phyloP scores from a whole-genome alignment of 2,888 invertebrate genomes.

The Eledona agricola region DNA sequence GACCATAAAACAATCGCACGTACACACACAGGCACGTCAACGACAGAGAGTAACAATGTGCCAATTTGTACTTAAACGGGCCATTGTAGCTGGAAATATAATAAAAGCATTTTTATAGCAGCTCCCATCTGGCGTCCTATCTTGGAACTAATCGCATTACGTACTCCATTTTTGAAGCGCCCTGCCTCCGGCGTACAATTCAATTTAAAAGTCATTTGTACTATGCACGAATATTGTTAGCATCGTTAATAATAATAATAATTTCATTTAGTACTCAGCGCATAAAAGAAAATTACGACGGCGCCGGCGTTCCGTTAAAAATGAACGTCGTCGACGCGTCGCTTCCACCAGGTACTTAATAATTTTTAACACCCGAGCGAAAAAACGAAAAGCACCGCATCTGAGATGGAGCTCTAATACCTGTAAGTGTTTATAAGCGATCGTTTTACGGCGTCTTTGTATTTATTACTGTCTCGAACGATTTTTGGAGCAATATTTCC shows the following conservation, averaged over 20 bases:
- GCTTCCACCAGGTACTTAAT: constrained; percentile 54
- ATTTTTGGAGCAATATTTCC: no score
- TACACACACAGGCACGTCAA: constrained; percentile 38
- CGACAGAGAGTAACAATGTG: constrained; percentile 55
- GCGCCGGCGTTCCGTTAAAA: constrained; percentile 48
- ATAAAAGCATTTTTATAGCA: constrained; percentile 61
- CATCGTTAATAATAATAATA: constrained; percentile 64
- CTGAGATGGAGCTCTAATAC: constrained; percentile 31
- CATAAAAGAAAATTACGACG: constrained; percentile 55
- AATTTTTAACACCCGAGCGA: constrained; percentile 53
- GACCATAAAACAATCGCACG: constrained; percentile 54
- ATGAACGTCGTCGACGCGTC: constrained; percentile 54
- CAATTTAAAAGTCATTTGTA: constrained; percentile 77
- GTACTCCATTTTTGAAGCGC: constrained; percentile 72
- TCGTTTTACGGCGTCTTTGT: no score
- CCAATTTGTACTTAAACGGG: constrained; percentile 59
- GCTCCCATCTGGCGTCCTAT: constrained; percentile 63
- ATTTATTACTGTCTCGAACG: constrained; percentile 12
- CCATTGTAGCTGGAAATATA: constrained; percentile 60
- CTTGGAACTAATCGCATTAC: constrained; percentile 71
- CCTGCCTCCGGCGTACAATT: constrained; percentile 64
- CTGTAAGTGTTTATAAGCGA: constrained; percentile 30
- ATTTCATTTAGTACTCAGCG: constrained; percentile 61
- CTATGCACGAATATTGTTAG: constrained; percentile 63
- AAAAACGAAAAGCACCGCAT: constrained; percentile 43